Evolutionary conservation across 2,888 invertebrate genomes (phyloP), one percentile per base, ranked within the genome.

Genomic region (Baccha elongata): DNA sequence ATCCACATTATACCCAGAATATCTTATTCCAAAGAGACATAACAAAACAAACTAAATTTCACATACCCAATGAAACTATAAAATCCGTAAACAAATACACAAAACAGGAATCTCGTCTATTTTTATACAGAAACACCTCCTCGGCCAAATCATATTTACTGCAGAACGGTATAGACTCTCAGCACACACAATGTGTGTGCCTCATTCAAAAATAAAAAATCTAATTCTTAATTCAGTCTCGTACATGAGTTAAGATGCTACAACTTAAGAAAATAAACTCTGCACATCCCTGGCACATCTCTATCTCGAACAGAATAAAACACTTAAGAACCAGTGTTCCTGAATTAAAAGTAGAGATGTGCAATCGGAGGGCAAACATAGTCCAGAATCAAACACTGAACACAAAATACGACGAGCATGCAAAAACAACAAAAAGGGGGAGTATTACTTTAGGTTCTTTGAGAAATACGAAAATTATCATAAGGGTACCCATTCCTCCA

Each of bases 341-440:
- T 55, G 72, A 78, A 83, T 73, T 78, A 83, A 78, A 72, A 72
- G 52, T 67, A 67, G 78, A 58, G 40, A 78, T 72, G 46, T 78
- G 68, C 55, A 71, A 68, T 72, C 65, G 60, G 29, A 83, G 83
- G 72, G 64, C 67, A 72, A 78, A 68, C 68, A 78, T 62, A 73
- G 64, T 80, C 26, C 10, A 79, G 21, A 65, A 60, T 40, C 67
- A 58, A 10, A 26, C 64, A 58, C 58, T 42, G 21, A 62, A 48
- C 40, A 64, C 32, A 46, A 44, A 40, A 68, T 55, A 35, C 15
- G 55, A 42, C 40, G 17, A 46, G 40, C 53, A 46, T 37, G 29
- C 48, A 46, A 37, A 37, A 32, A 15, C 29, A 32, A 60, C 40
- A 32, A 48, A 35, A n/a, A 7, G 32, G 19, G 58, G 50, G 37